These are phyloP conservation scores for Bembecia ichneumoniformis DNA, from an alignment of 2,888 invertebrate species.

Conservation along the genomic window DNA sequence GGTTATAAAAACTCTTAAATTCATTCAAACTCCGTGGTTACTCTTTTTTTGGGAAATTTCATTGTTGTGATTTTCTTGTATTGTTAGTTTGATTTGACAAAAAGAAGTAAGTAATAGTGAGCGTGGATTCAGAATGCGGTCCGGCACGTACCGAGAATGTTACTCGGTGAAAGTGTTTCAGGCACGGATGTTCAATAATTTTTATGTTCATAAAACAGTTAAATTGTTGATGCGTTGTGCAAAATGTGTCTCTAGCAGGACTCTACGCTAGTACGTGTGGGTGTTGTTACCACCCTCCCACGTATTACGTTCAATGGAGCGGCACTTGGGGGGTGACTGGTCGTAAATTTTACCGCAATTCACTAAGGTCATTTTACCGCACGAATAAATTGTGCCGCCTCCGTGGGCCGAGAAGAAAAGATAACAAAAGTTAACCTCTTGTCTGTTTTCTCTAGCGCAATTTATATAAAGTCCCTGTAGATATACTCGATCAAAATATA, in stretches of 20 bases:
- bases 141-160: slow-evolving; percentile 32
- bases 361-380: slow-evolving; percentile 5
- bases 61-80: slow-evolving; percentile 4
- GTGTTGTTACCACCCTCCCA: slow-evolving; percentile 29
- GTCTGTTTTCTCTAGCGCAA: too few relatives aligned
- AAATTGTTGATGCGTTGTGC: too few relatives aligned
- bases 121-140: slow-evolving; percentile 30
- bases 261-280: slow-evolving; percentile 15
- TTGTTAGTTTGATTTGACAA: slow-evolving; percentile 15
- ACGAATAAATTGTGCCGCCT: slow-evolving; percentile 6
- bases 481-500: too few relatives aligned
- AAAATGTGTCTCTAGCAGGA: too few relatives aligned
- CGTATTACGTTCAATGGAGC: slow-evolving; percentile 13
- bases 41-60: slow-evolving; percentile 13
- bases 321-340: slow-evolving; percentile 2
- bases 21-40: slow-evolving; percentile 7
- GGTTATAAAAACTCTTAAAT: slow-evolving; percentile 3
- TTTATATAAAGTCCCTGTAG: too few relatives aligned
- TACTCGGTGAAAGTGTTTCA: slow-evolving; percentile 54
- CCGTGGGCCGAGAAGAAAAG: slow-evolving; percentile 4
- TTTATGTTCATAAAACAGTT: too few relatives aligned
- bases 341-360: slow-evolving; percentile 6
- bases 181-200: slow-evolving; percentile 29
- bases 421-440: neutral
- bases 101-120: slow-evolving; percentile 14